Evolutionary conservation across 2,888 invertebrate species (phyloP).

Genomic region (Pseudoips prasinana): DNA sequence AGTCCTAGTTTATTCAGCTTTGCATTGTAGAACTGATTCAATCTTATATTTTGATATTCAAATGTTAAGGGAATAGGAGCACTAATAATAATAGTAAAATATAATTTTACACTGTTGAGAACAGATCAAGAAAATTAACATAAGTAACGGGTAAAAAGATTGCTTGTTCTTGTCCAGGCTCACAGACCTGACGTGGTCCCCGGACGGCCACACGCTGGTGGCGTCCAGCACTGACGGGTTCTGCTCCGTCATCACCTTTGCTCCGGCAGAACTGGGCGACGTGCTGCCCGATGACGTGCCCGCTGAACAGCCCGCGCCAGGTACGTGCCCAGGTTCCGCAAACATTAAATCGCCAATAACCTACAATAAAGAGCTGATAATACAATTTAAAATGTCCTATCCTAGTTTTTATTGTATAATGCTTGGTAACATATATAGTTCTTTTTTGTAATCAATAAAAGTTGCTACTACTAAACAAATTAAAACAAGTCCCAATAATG

Average conservation of each 20-base stretch:
- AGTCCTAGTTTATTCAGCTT: too few relatives aligned
- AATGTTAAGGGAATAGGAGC: too few relatives aligned
- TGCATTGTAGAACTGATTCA: too few relatives aligned
- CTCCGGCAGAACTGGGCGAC: constrained; percentile 55
- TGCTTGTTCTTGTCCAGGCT: constrained; percentile 52
- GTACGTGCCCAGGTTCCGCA: too few relatives aligned
- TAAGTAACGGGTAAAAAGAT: too few relatives aligned
- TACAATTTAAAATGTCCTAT: constrained; percentile 78
- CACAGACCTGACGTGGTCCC: constrained; percentile 69
- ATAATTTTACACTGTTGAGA: too few relatives aligned
- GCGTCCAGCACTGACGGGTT: constrained; percentile 74
- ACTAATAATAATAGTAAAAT: too few relatives aligned
- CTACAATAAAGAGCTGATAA: constrained; percentile 81
- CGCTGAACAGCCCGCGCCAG: constrained; percentile 4
- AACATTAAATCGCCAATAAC: constrained; percentile 81
- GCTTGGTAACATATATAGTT: constrained; percentile 81
- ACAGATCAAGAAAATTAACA: too few relatives aligned
- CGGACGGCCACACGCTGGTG: constrained; percentile 55
- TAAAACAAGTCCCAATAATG: constrained; percentile 69
- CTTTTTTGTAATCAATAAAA: constrained; percentile 78
- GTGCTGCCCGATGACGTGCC: constrained; percentile 38
- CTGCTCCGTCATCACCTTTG: constrained; percentile 68
- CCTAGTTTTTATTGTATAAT: constrained; percentile 80
- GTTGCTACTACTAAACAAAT: constrained; percentile 68
- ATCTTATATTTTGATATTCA: too few relatives aligned